Percentiles rank a stretch among this genome's conserved stretches.
These are phyloP conservation scores for Neosalanx taihuensis DNA, from an alignment of 2,797 vertebrate species.

Conservation along the genomic window DNA sequence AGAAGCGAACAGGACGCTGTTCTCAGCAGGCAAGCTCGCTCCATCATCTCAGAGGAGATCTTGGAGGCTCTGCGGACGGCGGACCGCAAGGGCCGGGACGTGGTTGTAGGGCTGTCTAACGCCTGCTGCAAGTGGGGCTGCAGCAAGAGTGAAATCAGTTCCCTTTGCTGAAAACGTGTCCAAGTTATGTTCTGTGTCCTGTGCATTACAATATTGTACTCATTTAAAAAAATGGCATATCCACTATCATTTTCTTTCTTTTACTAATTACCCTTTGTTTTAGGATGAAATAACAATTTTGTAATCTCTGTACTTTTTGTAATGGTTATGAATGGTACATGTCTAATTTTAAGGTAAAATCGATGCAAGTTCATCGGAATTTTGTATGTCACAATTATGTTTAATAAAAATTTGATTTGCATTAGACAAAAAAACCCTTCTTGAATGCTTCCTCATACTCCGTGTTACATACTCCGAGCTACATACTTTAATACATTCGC, in stretches of 20 bases:
- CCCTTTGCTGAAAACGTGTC: slow-evolving; percentile 73
- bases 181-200: not conserved
- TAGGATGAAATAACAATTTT: not conserved
- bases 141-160: slow-evolving; percentile 85
- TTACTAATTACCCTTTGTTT: not conserved
- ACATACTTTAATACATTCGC: too few species aligned
- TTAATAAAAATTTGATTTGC: slow-evolving; percentile 20
- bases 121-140: slow-evolving; percentile 87
- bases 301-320: not conserved
- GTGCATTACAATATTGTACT: not conserved
- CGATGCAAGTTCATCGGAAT: not conserved
- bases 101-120: slow-evolving; percentile 78
- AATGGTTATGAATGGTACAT: not conserved
- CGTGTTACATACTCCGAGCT: too few species aligned
- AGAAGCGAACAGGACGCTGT: slow-evolving; percentile 44
- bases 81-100: slow-evolving; percentile 74
- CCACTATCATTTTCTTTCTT: not conserved
- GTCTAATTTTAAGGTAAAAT: not conserved
- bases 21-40: slow-evolving; percentile 62
- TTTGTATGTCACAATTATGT: not conserved
- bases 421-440: not conserved
- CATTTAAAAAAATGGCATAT: not conserved
- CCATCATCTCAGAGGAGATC: slow-evolving; percentile 72
- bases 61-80: slow-evolving; percentile 72
- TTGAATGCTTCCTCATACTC: not conserved